Conservation (phyloP, 1,140 invertebrate genomes). For the Pseudoatta argentina region DNA sequence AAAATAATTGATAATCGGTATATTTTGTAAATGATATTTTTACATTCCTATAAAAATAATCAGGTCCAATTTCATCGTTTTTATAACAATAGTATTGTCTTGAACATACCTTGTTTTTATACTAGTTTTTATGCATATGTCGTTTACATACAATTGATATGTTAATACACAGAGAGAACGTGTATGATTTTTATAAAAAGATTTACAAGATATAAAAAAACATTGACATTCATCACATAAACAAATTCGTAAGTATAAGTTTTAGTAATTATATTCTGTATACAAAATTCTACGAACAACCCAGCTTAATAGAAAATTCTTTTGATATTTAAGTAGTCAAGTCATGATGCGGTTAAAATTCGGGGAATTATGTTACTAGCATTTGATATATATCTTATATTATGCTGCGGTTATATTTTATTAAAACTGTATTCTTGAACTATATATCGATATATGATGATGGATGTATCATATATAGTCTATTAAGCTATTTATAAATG, state of each 20-base stretch:
- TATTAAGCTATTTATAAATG: conserved; percentile 54
- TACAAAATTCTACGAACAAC: neutral
- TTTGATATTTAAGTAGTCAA: conserved; percentile 44
- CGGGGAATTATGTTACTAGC: neutral
- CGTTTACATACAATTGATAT: conserved; percentile 47
- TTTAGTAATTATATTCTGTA: conserved; percentile 23
- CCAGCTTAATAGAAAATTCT: conserved; percentile 48
- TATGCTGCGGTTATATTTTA: conserved; percentile 25
- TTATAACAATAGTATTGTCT: conserved; percentile 59
- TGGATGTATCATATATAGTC: conserved; percentile 63
- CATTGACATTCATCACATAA: conserved; percentile 34
- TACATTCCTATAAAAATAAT: conserved; percentile 82
- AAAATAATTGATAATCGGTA: conserved; percentile 67
- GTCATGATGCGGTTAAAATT: neutral
- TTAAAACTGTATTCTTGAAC: neutral
- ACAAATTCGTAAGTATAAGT: conserved; percentile 49
- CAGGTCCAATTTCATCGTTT: conserved; percentile 66
- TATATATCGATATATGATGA: conserved; percentile 5
- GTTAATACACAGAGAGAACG: conserved; percentile 15
- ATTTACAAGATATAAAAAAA: conserved; percentile 56
- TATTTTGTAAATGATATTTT: conserved; percentile 73
- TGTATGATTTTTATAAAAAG: conserved; percentile 67
- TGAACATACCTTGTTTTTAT: conserved; percentile 66
- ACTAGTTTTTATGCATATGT: conserved; percentile 49
- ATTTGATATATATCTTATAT: conserved; percentile 8